These are phyloP conservation scores for Smithornis capensis DNA, from an alignment of 2,113 vertebrate species.

Conservation along the genomic window DNA sequence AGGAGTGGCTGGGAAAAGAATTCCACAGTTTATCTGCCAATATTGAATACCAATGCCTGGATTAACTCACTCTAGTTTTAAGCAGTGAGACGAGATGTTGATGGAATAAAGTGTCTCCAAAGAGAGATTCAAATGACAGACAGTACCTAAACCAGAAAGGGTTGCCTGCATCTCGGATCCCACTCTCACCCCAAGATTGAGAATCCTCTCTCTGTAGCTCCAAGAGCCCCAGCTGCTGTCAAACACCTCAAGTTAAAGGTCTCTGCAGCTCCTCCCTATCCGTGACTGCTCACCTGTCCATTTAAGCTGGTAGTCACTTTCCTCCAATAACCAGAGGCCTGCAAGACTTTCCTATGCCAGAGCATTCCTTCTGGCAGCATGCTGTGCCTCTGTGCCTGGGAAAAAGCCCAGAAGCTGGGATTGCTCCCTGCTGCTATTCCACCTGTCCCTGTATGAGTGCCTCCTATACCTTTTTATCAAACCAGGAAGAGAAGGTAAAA, in stretches of 20 bases:
- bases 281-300: background rate
- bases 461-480: background rate
- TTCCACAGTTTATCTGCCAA: background rate
- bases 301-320: background rate
- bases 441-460: background rate
- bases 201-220: background rate
- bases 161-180: background rate
- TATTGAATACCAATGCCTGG: background rate
- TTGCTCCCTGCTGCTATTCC: background rate
- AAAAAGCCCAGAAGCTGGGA: background rate
- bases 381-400: background rate
- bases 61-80: background rate
- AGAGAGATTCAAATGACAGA: background rate
- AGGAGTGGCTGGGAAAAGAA: background rate
- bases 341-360: background rate
- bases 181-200: background rate
- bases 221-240: background rate
- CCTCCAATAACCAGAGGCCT: background rate
- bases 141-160: background rate
- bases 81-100: background rate
- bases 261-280: background rate
- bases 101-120: background rate
- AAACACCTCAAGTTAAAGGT: background rate
- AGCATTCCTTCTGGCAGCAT: background rate
- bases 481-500: background rate